Evolutionary conservation across 2,888 invertebrate species (phyloP).

Genomic region (Drosophila percnosoma): DNA sequence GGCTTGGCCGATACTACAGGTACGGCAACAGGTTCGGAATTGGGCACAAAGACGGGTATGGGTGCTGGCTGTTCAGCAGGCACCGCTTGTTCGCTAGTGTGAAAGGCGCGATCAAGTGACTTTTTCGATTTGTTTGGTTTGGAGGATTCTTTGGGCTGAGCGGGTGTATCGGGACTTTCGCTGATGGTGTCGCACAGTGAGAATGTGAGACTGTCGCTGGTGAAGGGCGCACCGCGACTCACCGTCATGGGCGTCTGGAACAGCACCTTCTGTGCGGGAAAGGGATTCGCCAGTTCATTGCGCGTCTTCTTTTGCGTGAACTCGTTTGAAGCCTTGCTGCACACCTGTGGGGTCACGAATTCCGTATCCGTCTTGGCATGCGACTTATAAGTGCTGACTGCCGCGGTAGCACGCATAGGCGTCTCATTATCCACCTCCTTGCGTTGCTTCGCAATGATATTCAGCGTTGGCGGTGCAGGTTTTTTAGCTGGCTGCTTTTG

Average conservation of each 20-base stretch:
- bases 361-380: constrained; percentile 61
- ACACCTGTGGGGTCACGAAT: constrained; percentile 83
- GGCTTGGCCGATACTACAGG: constrained; percentile 15
- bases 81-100: constrained; percentile 32
- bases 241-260: constrained; percentile 84
- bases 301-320: constrained; percentile 61
- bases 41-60: not conserved
- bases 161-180: constrained; percentile 72
- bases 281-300: constrained; percentile 77
- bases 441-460: constrained; percentile 46
- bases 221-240: constrained; percentile 72
- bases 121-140: constrained; percentile 68
- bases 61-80: not conserved
- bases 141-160: constrained; percentile 19
- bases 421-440: constrained; percentile 59
- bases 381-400: constrained; percentile 8
- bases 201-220: constrained; percentile 81
- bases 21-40: not conserved
- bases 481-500: constrained; percentile 43
- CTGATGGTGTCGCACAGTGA: constrained; percentile 82
- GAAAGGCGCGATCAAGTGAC: constrained; percentile 69
- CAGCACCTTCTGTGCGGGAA: constrained; percentile 83
- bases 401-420: constrained; percentile 57
- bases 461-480: constrained; percentile 35
- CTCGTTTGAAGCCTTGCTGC: constrained; percentile 64